These are phyloP conservation scores for Linhomoeus sp. DNA, from an alignment of 2,888 invertebrate species.

Conservation along the genomic window DNA sequence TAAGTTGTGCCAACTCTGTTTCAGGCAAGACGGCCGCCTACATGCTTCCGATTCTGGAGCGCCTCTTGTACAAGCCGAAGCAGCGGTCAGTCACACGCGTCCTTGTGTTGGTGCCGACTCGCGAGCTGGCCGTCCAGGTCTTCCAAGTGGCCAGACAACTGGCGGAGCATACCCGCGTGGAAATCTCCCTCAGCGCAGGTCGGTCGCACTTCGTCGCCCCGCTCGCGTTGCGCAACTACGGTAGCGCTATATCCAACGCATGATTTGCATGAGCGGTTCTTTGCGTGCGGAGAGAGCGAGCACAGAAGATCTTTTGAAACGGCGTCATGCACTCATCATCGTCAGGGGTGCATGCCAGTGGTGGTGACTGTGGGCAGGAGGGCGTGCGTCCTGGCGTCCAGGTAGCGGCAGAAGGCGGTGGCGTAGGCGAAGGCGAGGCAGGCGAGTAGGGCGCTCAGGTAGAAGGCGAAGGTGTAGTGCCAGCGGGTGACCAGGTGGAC, in stretches of 20 bases:
- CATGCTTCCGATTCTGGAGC: conserved; percentile 86
- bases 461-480: conserved; percentile 27
- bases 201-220: conserved; percentile 2
- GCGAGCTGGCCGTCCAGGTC: conserved; percentile 92
- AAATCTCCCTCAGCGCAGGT: conserved; percentile 29
- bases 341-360: too few relatives aligned
- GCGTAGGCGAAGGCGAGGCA: conserved; percentile 17
- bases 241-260: too few relatives aligned
- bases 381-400: conserved; percentile 17
- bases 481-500: conserved; percentile 17
- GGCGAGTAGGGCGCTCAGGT: conserved; percentile 16
- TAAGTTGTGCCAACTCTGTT: not conserved
- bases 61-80: conserved; percentile 63
- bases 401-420: conserved; percentile 17
- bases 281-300: too few relatives aligned
- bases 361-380: conserved; percentile 13
- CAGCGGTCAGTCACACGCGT: conserved; percentile 49
- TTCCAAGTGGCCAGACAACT: conserved; percentile 79
- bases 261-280: too few relatives aligned
- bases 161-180: conserved; percentile 52
- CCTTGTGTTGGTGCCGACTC: conserved; percentile 77
- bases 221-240: not conserved
- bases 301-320: too few relatives aligned
- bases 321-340: too few relatives aligned
- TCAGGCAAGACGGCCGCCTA: conserved; percentile 96